phyloP scores from a whole-genome alignment of 2,797 vertebrate genomes.

The Fratercula arctica region DNA sequence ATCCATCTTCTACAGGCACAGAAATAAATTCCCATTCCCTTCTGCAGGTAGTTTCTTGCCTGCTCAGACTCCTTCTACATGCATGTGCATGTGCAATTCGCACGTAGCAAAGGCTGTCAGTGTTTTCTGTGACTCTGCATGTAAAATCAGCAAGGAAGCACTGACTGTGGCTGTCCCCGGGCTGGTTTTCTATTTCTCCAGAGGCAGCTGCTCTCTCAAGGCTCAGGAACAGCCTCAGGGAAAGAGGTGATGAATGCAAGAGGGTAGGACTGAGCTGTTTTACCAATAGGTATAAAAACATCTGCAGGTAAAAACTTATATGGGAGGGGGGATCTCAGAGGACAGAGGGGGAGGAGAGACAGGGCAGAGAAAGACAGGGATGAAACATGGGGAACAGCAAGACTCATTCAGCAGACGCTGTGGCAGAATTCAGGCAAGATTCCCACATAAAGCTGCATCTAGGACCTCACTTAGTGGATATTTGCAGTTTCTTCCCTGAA shows the following conservation, averaged over 20 bases:
- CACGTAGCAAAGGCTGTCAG: neutral
- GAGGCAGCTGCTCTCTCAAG: neutral
- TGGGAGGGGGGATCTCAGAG: neutral
- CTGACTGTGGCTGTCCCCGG: neutral
- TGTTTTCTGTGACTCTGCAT: neutral
- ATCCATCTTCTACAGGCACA: neutral
- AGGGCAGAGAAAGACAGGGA: neutral
- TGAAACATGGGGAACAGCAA: neutral
- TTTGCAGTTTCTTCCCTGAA: neutral
- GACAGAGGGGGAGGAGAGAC: neutral
- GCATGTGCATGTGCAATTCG: neutral
- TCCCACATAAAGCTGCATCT: neutral
- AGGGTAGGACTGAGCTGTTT: neutral
- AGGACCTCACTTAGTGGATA: neutral
- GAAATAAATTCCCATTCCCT: neutral
- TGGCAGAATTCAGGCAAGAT: neutral
- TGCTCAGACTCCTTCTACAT: neutral
- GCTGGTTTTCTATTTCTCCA: neutral
- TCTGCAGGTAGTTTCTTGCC: neutral
- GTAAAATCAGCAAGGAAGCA: neutral
- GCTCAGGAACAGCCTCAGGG: neutral
- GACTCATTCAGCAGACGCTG: neutral
- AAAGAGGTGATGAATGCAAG: neutral
- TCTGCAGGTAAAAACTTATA: neutral
- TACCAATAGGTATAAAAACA: neutral